Percentiles rank a stretch among this genome's conserved stretches.
phyloP scores from a whole-genome alignment of 1,140 invertebrate genomes.

The Lepidurus packardi region DNA sequence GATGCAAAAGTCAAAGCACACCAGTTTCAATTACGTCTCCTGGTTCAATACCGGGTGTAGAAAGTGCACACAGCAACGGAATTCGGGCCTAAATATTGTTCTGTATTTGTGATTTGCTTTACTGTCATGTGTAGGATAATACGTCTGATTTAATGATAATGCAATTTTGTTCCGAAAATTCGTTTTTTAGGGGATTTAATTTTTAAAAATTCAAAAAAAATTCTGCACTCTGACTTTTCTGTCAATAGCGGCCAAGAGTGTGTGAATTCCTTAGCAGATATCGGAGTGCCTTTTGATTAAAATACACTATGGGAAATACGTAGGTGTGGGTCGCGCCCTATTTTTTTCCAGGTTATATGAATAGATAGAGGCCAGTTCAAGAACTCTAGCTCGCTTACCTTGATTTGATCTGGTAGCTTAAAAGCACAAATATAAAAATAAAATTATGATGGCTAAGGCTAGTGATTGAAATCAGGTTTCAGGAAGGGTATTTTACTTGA shows the following conservation, averaged over 20 bases:
- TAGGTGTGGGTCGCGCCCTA: not conserved
- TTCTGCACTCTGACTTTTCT: not conserved
- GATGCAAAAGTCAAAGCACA: conserved; percentile 40
- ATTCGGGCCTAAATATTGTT: not conserved
- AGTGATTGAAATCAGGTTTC: too few species aligned
- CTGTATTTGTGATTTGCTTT: not conserved
- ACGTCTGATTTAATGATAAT: conserved; percentile 2
- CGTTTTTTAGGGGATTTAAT: not conserved
- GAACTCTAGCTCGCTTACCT: too few species aligned
- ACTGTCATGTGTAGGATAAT: not conserved
- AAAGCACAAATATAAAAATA: too few species aligned
- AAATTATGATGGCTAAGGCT: too few species aligned
- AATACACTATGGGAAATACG: conserved; percentile 18
- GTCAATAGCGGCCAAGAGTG: not conserved
- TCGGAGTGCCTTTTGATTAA: conserved; percentile 7
- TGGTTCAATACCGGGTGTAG: not conserved
- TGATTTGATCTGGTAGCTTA: too few species aligned
- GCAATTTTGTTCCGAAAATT: not conserved
- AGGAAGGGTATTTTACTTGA: not conserved
- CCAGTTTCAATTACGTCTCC: not conserved
- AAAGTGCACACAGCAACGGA: conserved; percentile 18
- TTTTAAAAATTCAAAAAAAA: not conserved
- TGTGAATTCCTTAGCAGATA: conserved; percentile 15
- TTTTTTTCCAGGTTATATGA: not conserved
- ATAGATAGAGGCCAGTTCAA: too few species aligned